phyloP scores from a whole-genome alignment of 2,888 invertebrate genomes.

The Hoplodrina blanda region DNA sequence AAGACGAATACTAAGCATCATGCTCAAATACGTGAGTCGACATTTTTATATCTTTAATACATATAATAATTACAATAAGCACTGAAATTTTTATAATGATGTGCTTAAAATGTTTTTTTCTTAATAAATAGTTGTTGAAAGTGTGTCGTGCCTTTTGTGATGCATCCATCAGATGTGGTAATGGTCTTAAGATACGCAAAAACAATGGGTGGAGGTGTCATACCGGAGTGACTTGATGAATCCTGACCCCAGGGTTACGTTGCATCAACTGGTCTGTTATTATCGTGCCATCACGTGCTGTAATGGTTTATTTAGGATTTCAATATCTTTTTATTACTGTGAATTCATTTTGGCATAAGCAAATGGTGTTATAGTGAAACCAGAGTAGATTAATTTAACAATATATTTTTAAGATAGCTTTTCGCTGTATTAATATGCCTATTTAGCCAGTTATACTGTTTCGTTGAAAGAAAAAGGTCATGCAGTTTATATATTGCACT shows the following conservation, averaged over 20 bases:
- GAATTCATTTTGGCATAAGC: background rate
- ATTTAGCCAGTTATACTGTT: background rate
- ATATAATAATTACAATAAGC: constrained; percentile 62
- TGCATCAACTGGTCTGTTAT: constrained; percentile 38
- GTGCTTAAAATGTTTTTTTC: constrained; percentile 53
- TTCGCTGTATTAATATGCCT: background rate
- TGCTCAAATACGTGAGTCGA: constrained; percentile 89
- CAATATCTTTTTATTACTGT: constrained; percentile 16
- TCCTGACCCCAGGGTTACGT: constrained; percentile 55
- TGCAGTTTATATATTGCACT: constrained; percentile 9
- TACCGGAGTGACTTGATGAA: constrained; percentile 61
- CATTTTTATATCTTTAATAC: constrained; percentile 49
- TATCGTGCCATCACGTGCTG: constrained; percentile 29
- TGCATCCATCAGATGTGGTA: constrained; percentile 61
- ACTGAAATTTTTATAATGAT: constrained; percentile 54
- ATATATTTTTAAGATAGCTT: background rate
- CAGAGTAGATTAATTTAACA: background rate
- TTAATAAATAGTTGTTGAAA: constrained; percentile 68
- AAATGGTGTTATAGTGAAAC: background rate
- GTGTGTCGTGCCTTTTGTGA: constrained; percentile 72
- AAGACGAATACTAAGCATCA: constrained; percentile 86
- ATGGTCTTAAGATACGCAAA: constrained; percentile 56
- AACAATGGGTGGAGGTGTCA: constrained; percentile 68
- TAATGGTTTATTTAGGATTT: constrained; percentile 30
- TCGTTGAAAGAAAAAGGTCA: background rate